Percentiles rank a stretch among this genome's conserved stretches.
These are phyloP conservation scores for Erythrocebus patas DNA, from an alignment of 2,113 vertebrate species.

Conservation along the genomic window DNA sequence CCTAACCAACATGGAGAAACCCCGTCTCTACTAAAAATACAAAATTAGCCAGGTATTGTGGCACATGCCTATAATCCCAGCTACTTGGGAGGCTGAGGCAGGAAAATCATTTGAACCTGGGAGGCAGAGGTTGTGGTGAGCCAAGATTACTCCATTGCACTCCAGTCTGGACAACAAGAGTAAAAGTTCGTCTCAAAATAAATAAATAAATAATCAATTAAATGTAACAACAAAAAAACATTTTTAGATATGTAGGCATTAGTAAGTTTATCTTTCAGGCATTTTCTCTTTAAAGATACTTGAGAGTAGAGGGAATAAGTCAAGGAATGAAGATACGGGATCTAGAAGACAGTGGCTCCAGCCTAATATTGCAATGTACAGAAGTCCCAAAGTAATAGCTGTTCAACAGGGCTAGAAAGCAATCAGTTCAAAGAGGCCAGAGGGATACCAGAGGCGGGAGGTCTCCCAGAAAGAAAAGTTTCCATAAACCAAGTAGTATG, in stretches of 20 bases:
- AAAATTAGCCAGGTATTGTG: no score
- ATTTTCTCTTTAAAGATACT: not conserved
- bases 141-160: no score
- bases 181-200: no score
- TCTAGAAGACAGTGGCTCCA: not conserved
- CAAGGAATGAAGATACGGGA: not conserved
- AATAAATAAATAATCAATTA: not conserved
- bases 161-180: no score
- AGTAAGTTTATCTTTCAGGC: not conserved
- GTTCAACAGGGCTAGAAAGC: not conserved
- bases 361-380: not conserved
- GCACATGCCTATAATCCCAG: no score
- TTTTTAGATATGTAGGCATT: not conserved
- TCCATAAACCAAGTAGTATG: not conserved
- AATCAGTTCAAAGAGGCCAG: not conserved
- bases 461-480: not conserved
- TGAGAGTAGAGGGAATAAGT: not conserved
- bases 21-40: no score
- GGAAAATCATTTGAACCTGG: no score
- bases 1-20: no score
- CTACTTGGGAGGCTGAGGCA: no score
- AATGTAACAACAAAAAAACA: not conserved
- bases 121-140: no score
- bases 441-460: not conserved
- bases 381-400: not conserved